A percentile compares a stretch with the other conserved stretches of the same genome.
These are phyloP conservation scores for Cyclina sinensis DNA, from an alignment of 1,140 invertebrate species.

Conservation along the genomic window DNA sequence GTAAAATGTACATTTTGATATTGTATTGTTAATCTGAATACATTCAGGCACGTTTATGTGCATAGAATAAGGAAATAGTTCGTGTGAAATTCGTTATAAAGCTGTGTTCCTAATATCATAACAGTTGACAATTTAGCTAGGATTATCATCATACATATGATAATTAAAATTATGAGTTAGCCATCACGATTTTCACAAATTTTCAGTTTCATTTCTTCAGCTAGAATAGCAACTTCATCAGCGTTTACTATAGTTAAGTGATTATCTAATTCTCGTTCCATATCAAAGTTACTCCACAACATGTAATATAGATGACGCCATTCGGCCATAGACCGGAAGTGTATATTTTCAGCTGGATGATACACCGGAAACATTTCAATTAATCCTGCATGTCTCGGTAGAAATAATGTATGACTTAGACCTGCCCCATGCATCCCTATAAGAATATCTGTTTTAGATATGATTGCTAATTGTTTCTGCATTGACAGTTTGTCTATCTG, in stretches of 20 bases:
- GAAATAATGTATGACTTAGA: slow-evolving; percentile 96
- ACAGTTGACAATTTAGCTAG: too few relatives aligned
- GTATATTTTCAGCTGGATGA: slow-evolving; percentile 75
- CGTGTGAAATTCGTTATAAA: too few relatives aligned
- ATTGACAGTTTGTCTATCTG: slow-evolving; percentile 78
- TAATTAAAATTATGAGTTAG: too few relatives aligned
- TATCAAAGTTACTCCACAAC: slow-evolving; percentile 81
- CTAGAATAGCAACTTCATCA: slow-evolving; percentile 18
- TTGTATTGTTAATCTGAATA: too few relatives aligned
- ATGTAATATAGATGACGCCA: slow-evolving; percentile 82
- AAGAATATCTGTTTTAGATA: slow-evolving; percentile 93
- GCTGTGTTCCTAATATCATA: too few relatives aligned
- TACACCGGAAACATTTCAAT: slow-evolving; percentile 93
- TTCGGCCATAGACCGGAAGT: slow-evolving; percentile 81
- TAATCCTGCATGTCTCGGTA: slow-evolving; percentile 97
- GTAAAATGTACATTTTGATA: too few relatives aligned
- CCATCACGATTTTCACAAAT: not conserved
- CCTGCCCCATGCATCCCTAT: slow-evolving; percentile 99
- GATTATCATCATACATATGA: too few relatives aligned
- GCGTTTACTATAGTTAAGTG: slow-evolving; percentile 70
- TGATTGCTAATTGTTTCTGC: slow-evolving; percentile 69
- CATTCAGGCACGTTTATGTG: too few relatives aligned
- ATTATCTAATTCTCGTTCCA: slow-evolving; percentile 72
- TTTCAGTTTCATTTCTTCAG: slow-evolving; percentile 1
- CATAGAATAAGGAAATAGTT: too few relatives aligned